Evolutionary conservation across 2,888 invertebrate species (phyloP), one percentile per base, ranked within the genome.

Genomic region (Hermaeophaga mercurialis): DNA sequence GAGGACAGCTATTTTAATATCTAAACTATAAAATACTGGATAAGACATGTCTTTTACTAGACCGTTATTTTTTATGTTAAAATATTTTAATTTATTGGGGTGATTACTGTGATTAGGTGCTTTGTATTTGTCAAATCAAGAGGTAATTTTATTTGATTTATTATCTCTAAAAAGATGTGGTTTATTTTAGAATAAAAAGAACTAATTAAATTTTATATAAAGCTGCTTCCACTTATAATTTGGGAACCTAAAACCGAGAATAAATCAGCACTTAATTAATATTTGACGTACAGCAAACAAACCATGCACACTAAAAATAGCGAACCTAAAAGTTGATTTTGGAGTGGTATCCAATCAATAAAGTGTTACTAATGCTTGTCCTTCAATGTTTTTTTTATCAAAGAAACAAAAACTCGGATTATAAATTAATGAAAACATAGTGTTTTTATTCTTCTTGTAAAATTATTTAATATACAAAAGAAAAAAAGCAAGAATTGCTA

Each of bases 251-350:
- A 11, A 31, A 19, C n/a, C 31, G 12, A 31, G 31, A 11, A 45
- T 45, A 31, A 45, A 33, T 45, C 45, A 45, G 45, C 45, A 22
- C 45, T 45, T 33, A 45, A 45, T 45, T 45, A 45, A n/a, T 45
- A 18, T 33, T 45, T 45, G 45, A 45, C 45, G 18, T 45, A 18
- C 8, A 45, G 17, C 31, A 33, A 33, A 45, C 33, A 45, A 45
- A 45, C 45, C 31, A 31, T 31, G 45, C 45, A 31, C 11, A 45
- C 45, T 33, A 18, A 33, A 45, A 33, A 45, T 18, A 45, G 31
- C 11, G 11, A 18, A 45, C 17, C n/a, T 17, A 17, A 18, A 11
- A 45, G 45, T 45, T 45, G 33, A 45, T 19, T 45, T 45, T 45
- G 11, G 31, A 45, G 31, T 45, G 45, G 31, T 45, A 28, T 28